Conservation (phyloP, 2,888 invertebrate species). For the Trachelus tabidus region DNA sequence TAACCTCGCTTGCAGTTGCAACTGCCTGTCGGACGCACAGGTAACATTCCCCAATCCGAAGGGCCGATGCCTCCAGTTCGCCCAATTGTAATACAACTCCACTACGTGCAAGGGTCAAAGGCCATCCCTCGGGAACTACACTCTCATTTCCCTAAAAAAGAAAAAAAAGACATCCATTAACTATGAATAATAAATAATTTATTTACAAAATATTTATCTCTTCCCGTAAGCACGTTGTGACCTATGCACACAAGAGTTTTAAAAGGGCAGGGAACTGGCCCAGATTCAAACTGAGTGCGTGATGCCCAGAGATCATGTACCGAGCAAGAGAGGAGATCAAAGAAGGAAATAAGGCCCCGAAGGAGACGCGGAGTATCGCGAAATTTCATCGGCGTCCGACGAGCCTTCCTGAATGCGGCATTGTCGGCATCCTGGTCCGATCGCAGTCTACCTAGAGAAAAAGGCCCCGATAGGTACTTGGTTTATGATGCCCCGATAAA, state of each 20-base stretch:
- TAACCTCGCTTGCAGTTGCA: slow-evolving; percentile 35
- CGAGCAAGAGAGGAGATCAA: slow-evolving; percentile 17
- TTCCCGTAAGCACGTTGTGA: too few species aligned
- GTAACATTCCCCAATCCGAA: slow-evolving; percentile 75
- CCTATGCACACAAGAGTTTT: too few species aligned
- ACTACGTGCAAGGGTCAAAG: slow-evolving; percentile 72
- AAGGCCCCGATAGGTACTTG: background rate
- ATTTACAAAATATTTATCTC: too few species aligned
- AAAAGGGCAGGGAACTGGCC: slow-evolving; percentile 38
- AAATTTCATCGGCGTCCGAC: slow-evolving; percentile 44
- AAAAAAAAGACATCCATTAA: slow-evolving; percentile 16
- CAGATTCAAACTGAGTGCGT: slow-evolving; percentile 33
- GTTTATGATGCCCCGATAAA: slow-evolving; percentile 7
- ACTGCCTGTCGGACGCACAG: slow-evolving; percentile 69
- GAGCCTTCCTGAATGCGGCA: slow-evolving; percentile 22
- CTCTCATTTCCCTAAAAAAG: slow-evolving; percentile 69
- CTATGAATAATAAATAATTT: background rate
- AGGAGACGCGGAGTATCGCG: slow-evolving; percentile 36
- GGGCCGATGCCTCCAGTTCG: slow-evolving; percentile 71
- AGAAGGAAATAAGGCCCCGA: background rate
- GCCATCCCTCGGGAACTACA: slow-evolving; percentile 74
- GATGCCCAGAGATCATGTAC: background rate
- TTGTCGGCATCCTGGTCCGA: slow-evolving; percentile 25
- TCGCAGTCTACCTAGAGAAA: background rate
- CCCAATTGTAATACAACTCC: slow-evolving; percentile 75